Base-by-base conservation (phyloP, 1,140 invertebrate species). In the Pachypeltis micranthus region DNA sequence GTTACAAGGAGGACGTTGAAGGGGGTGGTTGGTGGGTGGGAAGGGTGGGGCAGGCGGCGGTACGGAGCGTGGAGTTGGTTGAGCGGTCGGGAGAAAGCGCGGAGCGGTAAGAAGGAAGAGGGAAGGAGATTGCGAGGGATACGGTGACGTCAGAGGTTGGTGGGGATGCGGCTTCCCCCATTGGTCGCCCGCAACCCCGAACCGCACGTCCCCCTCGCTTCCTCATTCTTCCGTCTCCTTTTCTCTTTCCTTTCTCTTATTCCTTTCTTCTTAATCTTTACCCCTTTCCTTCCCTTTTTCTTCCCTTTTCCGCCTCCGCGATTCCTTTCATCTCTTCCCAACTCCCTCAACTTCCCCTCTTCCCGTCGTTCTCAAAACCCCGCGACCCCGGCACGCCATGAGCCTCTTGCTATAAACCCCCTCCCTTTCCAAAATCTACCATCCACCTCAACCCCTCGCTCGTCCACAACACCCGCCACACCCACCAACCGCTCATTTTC, bases 111-210 rank as follows among this genome's bases (percentile, higher is more conserved):
- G 57, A 25, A 19, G 31, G 61, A 31, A 54, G 31, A 60, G 59
- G 39, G 28, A 64, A 61, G 44, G 63, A 60, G 64, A 59, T 7
- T 10, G 47, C 7, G 62, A 55, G 62, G 44, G 63, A 56, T 24
- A 51, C 34, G 44, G 19, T 39, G 21, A 62, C 47, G 47, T 51
- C 47, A 51, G 12, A 27, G 21, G 24, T 44, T 24, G 63, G 59
- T 51, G 59, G 60, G 59, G 60, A 59, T 67, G 65, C 63, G 68
- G 67, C 63, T 63, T 66, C 62, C 68, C 68, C 63, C 68, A 69
- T 69, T 69, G 68, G 68, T 67, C 64, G 67, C 63, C 68, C 68
- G 64, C 68, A 69, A 67, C 67, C 63, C 59, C 65, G 61, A 61
- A 66, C 66, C 66, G 60, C 67, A 61, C 65, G 56, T 63, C 64